phyloP scores from a whole-genome alignment of 2,113 vertebrate species.

The Fulica atra region DNA sequence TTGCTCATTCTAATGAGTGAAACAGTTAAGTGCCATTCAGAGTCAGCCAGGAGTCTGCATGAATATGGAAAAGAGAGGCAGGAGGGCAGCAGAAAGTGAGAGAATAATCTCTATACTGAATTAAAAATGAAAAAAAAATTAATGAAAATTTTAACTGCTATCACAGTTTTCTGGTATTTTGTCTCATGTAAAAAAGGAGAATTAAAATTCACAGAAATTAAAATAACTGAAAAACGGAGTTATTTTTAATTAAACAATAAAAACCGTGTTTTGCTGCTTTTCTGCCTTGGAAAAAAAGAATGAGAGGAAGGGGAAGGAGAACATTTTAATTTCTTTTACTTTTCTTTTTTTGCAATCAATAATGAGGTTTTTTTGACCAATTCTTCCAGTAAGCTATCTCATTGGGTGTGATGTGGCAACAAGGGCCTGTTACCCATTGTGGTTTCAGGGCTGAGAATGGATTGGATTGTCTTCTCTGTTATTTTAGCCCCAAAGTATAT shows the following conservation, averaged over 20 bases:
- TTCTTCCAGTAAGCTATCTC: conserved; percentile 60
- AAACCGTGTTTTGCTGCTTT: neutral
- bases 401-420: neutral
- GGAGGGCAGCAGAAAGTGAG: conserved; percentile 39
- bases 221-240: neutral
- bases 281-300: neutral
- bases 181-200: neutral
- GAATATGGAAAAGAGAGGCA: conserved; percentile 46
- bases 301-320: neutral
- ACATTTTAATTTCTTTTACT: neutral
- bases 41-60: conserved; percentile 28
- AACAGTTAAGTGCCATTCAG: conserved; percentile 33
- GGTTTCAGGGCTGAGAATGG: conserved; percentile 68
- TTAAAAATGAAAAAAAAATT: neutral
- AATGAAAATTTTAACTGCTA: neutral
- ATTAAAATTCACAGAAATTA: neutral
- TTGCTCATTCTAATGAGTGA: conserved; percentile 32
- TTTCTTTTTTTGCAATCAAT: neutral
- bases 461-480: conserved; percentile 70
- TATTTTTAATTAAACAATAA: neutral
- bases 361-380: neutral
- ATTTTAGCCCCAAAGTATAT: conserved; percentile 77
- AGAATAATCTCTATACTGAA: neutral
- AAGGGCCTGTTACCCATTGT: conserved; percentile 49
- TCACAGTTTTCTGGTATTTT: neutral